Conservation (phyloP, 2,888 invertebrate species). For the Tuberolachnus salignus region DNA sequence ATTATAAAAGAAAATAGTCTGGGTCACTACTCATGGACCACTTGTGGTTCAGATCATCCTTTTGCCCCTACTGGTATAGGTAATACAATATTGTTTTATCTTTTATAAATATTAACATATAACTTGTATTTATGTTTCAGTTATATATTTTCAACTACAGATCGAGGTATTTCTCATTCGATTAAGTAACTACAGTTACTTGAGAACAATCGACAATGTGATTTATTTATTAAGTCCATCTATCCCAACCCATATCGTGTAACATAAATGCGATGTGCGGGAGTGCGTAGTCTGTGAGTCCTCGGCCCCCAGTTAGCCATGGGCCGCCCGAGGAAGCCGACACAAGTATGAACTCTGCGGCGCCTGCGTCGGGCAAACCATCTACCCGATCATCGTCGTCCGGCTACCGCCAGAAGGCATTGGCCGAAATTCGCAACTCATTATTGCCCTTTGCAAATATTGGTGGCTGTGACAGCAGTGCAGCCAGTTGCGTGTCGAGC, state of each 20-base stretch:
- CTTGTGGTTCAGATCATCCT: too few relatives aligned
- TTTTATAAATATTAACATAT: neutral
- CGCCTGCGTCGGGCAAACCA: constrained; percentile 66
- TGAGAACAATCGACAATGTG: constrained; percentile 28
- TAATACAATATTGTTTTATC: too few relatives aligned
- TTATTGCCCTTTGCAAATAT: constrained; percentile 80
- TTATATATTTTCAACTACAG: neutral
- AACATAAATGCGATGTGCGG: constrained; percentile 27
- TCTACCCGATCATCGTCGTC: constrained; percentile 75
- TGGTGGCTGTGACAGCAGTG: constrained; percentile 66
- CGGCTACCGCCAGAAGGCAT: constrained; percentile 84
- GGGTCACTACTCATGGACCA: too few relatives aligned
- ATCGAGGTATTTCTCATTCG: neutral
- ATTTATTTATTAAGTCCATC: constrained; percentile 18
- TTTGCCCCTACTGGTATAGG: too few relatives aligned
- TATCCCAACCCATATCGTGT: constrained; percentile 18
- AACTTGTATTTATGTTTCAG: constrained; percentile 31
- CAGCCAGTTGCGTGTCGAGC: constrained; percentile 75
- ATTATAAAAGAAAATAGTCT: too few relatives aligned
- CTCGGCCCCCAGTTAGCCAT: constrained; percentile 57
- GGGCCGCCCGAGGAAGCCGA: constrained; percentile 62
- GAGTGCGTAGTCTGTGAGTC: constrained; percentile 48
- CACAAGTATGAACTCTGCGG: constrained; percentile 66
- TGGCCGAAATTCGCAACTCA: constrained; percentile 84
- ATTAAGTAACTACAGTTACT: constrained; percentile 24